Base-by-base conservation (phyloP, 2,888 invertebrate species). In the Zeuzera pyrina region DNA sequence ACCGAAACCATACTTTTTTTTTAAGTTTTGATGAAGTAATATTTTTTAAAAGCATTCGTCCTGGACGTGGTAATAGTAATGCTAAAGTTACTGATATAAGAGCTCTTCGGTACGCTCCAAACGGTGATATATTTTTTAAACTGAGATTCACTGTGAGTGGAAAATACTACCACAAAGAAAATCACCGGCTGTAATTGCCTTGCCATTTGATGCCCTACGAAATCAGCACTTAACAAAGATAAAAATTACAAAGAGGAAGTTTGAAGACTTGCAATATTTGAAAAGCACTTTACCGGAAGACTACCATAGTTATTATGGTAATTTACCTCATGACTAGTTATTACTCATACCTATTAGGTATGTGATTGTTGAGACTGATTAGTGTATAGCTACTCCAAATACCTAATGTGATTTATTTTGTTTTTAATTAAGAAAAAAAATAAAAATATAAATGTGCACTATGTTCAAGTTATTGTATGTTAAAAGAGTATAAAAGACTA, bases 241-340 rank as follows among this genome's bases (percentile, higher is more conserved):
- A 15, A 33, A 34, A 33, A 39, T 39, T 14, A 36, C 30, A 3
- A 26, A 23, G 21, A 26, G 24, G 27, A 39, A 39, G 16, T 36
- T 31, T 14, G 27, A 31, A 12, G 33, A 39, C 28, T 15, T 39
- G 15, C 39, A 39, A 13, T 22, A 35, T 15, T 15, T 39, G 12
- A 39, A 39, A 31, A 15, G 26, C n/a, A 31, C 30, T 7, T 28
- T 36, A 15, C 33, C 34, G 13, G 23, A 16, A 29, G 37, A 40
- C 22, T 37, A 37, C 31, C 35, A 15, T 27, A 28, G 16, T 35
- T 40, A 30, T 36, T 40, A 40, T 21, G 40, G 35, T 21, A 35
- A 30, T 30, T 34, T 40, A 30, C 31, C 29, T 26, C 31, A 37
- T 37, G 23, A 29, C 23, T 33, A 33, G 21, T 28, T 28, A 28